Percentiles rank a stretch among this genome's conserved stretches.
These are phyloP conservation scores for Monopterus albus DNA, from an alignment of 2,113 vertebrate species.

Conservation along the genomic window DNA sequence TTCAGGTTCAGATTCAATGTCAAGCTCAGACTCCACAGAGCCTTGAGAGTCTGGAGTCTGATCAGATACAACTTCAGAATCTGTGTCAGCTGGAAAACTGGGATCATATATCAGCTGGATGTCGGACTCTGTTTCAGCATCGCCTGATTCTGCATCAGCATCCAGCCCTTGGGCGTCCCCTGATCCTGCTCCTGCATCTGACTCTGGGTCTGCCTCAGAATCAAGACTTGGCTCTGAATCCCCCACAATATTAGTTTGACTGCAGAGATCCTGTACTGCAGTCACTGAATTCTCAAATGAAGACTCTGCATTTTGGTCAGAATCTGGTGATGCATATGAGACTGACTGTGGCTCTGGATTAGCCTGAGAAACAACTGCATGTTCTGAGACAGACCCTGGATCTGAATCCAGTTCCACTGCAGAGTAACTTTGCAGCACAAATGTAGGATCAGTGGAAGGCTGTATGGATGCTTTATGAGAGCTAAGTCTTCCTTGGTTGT, in stretches of 20 bases:
- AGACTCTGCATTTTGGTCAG: slow-evolving; percentile 57
- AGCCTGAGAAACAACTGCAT: slow-evolving; percentile 32
- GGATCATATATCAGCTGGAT: slow-evolving; percentile 63
- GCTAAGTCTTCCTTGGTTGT: slow-evolving; percentile 21
- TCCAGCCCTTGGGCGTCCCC: slow-evolving; percentile 56
- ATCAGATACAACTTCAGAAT: slow-evolving; percentile 65
- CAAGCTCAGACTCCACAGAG: slow-evolving; percentile 71
- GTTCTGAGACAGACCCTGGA: slow-evolving; percentile 65
- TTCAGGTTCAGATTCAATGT: slow-evolving; percentile 75
- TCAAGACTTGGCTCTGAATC: slow-evolving; percentile 71
- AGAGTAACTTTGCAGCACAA: slow-evolving; percentile 44
- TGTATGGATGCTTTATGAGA: slow-evolving; percentile 24
- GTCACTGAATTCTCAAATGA: slow-evolving; percentile 55
- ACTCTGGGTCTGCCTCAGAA: slow-evolving; percentile 65
- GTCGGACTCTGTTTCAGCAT: slow-evolving; percentile 71
- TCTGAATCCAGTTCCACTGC: slow-evolving; percentile 68
- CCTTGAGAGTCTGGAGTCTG: slow-evolving; percentile 68
- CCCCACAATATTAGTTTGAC: slow-evolving; percentile 13
- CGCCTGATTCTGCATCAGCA: slow-evolving; percentile 62
- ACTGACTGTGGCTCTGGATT: slow-evolving; percentile 47
- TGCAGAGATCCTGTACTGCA: slow-evolving; percentile 10
- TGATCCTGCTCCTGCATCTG: slow-evolving; percentile 50
- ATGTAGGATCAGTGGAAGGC: slow-evolving; percentile 40
- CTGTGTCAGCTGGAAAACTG: slow-evolving; percentile 58
- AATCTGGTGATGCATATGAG: slow-evolving; percentile 62